phyloP scores from a whole-genome alignment of 2,113 vertebrate species.

The Thermophis baileyi region DNA sequence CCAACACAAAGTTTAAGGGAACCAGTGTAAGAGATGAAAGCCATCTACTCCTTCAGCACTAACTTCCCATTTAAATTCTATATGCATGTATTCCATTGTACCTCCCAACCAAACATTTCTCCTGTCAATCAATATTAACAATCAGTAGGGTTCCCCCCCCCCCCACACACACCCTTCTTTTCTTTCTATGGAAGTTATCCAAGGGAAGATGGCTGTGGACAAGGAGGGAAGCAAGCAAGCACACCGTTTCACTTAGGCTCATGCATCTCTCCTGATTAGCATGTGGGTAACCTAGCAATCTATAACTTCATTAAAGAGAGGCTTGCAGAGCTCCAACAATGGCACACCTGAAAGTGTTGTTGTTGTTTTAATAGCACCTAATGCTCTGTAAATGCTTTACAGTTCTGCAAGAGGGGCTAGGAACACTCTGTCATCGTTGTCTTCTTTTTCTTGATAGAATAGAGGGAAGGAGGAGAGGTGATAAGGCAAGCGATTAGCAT shows the following conservation, averaged over 20 bases:
- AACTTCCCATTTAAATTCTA: not conserved
- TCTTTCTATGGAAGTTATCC: not conserved
- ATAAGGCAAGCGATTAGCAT: conserved; percentile 24
- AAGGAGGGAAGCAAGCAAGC: not conserved
- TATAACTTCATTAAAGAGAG: conserved; percentile 32
- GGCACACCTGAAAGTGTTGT: conserved; percentile 17
- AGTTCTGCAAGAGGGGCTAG: not conserved
- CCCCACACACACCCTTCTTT: not conserved
- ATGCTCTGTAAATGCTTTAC: conserved; percentile 2
- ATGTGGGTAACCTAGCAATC: conserved; percentile 23
- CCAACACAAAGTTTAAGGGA: not conserved
- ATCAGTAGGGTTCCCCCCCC: not conserved
- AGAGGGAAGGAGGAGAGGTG: not conserved
- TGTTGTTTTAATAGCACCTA: not conserved
- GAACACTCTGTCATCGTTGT: not conserved
- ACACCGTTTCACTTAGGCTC: not conserved
- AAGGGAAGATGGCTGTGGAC: not conserved
- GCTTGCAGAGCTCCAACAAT: conserved; percentile 20
- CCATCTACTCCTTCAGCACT: not conserved
- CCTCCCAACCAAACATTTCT: not conserved
- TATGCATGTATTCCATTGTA: not conserved
- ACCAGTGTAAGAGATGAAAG: not conserved
- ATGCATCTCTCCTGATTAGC: not conserved
- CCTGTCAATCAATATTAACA: not conserved
- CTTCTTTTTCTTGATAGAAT: not conserved